Evolutionary conservation across 1,140 invertebrate species (phyloP), one percentile per base, ranked within the genome.

Genomic region (Bombus difficillimus): DNA sequence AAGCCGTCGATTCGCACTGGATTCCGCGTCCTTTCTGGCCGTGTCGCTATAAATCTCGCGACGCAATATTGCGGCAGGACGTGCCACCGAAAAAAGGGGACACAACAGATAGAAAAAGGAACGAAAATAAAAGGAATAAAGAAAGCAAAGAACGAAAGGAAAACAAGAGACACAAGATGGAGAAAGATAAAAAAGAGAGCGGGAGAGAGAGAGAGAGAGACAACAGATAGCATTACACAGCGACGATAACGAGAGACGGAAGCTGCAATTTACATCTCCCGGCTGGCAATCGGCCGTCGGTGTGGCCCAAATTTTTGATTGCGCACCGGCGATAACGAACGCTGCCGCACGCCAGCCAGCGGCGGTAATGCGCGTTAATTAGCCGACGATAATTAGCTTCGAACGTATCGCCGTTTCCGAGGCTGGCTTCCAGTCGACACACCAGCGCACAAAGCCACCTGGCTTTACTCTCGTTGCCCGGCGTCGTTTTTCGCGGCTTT

Each of bases 251-350:
- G 82, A 72, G 28, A 32, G 39, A n/a, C 10, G 76, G 47, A 43
- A 43, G 15, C 53, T 41, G 74, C 82, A 62, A 84, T 83, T 83
- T 83, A 28, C 82, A 83, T 83, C 25, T 8, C 18, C 6, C 47
- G 47, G 47, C 22, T 37, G 68, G 34, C 74, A 53, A 84, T 79
- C 68, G 47, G 25, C 32, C 57, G n/a, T 53, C 39, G n/a, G 32
- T 10, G 22, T 13, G 66, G 37, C 22, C 83, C n/a, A 69, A 71
- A 84, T 84, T 79, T 77, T 79, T 77, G 68, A 79, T 84, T 43
- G 76, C 76, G 22, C n/a, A n/a, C 6, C 37, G 37, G 15, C 32
- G 77, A 88, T 88, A 87, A 83, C 78, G 83, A 85, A 83, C 86
- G 72, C 76, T 71, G 74, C 77, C 78, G 74, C 81, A 80, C 81